These are phyloP conservation scores for Spilosoma lubricipeda DNA, from an alignment of 2,888 invertebrate species.

Conservation along the genomic window DNA sequence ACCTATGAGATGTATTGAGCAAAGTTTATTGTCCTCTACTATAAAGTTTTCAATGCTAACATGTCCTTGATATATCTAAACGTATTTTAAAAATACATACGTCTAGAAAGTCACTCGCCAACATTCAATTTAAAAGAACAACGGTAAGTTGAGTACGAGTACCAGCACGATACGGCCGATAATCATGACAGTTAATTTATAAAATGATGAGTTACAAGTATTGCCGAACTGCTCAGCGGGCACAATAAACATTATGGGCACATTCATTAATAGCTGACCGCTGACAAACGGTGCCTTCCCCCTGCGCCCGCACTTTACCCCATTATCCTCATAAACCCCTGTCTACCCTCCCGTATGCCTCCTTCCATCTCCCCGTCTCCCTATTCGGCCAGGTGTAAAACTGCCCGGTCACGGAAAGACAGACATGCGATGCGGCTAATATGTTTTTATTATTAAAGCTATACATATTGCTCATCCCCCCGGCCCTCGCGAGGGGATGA, in stretches of 20 bases:
- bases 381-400: conserved; percentile 83
- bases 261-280: conserved; percentile 84
- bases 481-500: conserved; percentile 69
- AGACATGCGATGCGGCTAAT: conserved; percentile 85
- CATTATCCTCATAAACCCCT: conserved; percentile 67
- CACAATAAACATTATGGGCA: conserved; percentile 82
- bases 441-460: conserved; percentile 84
- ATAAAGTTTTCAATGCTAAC: neutral
- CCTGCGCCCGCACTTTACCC: conserved; percentile 68
- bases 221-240: conserved; percentile 78
- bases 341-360: conserved; percentile 59
- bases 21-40: neutral
- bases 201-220: conserved; percentile 78
- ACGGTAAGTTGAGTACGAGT: conserved; percentile 23
- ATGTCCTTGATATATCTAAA: conserved; percentile 1
- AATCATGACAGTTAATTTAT: conserved; percentile 73
- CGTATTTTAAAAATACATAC: conserved; percentile 11
- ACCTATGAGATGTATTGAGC: neutral
- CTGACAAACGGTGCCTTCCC: conserved; percentile 79
- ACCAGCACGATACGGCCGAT: conserved; percentile 35
- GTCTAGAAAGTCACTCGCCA: conserved; percentile 21
- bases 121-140: conserved; percentile 39
- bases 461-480: conserved; percentile 76
- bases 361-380: conserved; percentile 65
- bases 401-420: conserved; percentile 84